These are phyloP conservation scores for Pardosa pseudoannulata DNA, from an alignment of 2,888 invertebrate genomes.

Conservation along the genomic window DNA sequence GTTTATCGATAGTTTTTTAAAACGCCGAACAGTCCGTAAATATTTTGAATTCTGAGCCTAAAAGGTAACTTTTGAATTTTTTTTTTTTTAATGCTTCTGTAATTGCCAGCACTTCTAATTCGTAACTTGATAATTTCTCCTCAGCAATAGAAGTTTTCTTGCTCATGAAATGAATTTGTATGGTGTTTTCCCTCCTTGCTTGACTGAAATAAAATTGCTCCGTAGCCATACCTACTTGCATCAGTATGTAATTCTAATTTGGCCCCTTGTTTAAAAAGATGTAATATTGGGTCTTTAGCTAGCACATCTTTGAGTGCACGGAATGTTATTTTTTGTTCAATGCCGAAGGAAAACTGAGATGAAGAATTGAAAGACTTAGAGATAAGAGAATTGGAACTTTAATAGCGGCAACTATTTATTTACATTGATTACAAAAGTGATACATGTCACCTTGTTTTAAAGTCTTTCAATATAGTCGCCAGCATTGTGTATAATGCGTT, in stretches of 20 bases:
- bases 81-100: slow-evolving; percentile 19
- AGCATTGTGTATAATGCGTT: too few relatives aligned
- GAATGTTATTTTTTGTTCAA: too few relatives aligned
- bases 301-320: too few relatives aligned
- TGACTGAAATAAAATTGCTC: slow-evolving; percentile 26
- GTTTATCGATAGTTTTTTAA: slow-evolving; percentile 1
- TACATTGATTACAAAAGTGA: too few relatives aligned
- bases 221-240: too few relatives aligned
- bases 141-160: not conserved
- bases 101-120: slow-evolving; percentile 29
- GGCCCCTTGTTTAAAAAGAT: not conserved
- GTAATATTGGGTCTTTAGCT: too few relatives aligned
- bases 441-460: too few relatives aligned
- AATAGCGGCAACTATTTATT: too few relatives aligned
- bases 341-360: not conserved
- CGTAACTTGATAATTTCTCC: slow-evolving; percentile 21
- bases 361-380: not conserved
- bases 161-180: slow-evolving; percentile 5
- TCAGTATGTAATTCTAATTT: not conserved
- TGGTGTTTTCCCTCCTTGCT: slow-evolving; percentile 17
- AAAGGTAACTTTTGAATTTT: slow-evolving; percentile 27
- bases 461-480: too few relatives aligned
- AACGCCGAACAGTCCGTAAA: slow-evolving; percentile 15
- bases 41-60: slow-evolving; percentile 33
- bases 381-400: too few relatives aligned